Base-by-base conservation (phyloP, 2,113 vertebrate species). In the Oryzias javanicus region DNA sequence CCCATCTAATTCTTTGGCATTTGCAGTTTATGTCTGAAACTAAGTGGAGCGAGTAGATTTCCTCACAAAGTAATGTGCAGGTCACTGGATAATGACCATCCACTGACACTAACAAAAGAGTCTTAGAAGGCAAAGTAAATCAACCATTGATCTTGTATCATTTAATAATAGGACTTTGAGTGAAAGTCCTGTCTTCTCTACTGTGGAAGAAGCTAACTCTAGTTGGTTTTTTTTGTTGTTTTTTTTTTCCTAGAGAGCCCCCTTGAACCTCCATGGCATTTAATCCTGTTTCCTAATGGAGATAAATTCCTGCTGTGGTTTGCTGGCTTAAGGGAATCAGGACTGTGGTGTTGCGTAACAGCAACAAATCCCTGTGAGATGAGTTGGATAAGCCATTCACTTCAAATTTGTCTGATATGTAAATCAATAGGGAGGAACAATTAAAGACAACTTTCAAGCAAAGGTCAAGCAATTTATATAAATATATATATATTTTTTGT, bases 221-320 rank as follows among this genome's bases (percentile, higher is more conserved):
- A 67, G 47, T 67, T 35, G 2, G 10, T 35, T 1, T 12, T 10
- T 35, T 12, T 35, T 35, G 7, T 35, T 35, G 10, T 35, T 2
- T 27, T 27, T 1, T 27, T 27, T 35, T 35, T 42, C 64, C 64
- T 52, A 55, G 45, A 72, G 75, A 77, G 71, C 47, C 45, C 57
- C 70, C 75, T 47, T 80, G 52, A 88, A 83, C 68, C 67, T 63
- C 70, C 58, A 54, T 59, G 75, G 58, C 60, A 76, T 87, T 87
- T 85, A 87, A 90, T 87, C 72, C 77, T 53, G 53, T 84, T 86
- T 84, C 70, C 64, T 82, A 89, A 88, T 88, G 78, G 73, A 75
- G 85, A 89, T 83, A 78, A 70, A 89, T 85, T 82, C 64, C 52
- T 81, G 60, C 70, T 72, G 75, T 66, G 70, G 74, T 74, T 74